Base-by-base conservation (phyloP, 2,797 vertebrate genomes). In the Sebastes vulpes region DNA sequence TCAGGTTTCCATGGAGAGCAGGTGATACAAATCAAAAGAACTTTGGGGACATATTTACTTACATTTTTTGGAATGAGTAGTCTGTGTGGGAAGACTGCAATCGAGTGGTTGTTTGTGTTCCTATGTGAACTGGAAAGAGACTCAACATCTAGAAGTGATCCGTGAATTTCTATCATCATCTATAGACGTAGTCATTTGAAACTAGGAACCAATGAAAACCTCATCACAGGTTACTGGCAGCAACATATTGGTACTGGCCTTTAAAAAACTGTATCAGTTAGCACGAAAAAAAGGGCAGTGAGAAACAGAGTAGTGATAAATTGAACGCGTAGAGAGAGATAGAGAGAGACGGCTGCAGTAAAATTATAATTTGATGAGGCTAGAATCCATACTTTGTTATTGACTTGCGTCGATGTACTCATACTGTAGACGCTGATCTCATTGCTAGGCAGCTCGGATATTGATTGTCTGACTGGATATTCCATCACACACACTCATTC, bases 391-490 rank as follows among this genome's bases (percentile, higher is more conserved):
- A 64, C 61, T 6, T 18, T 84, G 75, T 82, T 84, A 93, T 89
- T 77, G 92, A 90, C 82, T 68, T 77, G 80, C 82, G 89, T 86
- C 90, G 88, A 92, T 83, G 73, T 79, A 80, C 88, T 82, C 83
- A 81, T 46, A 18, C 42, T 46, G 42, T 79, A 81, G 89, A 91
- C 86, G 65, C 81, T 85, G 89, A 92, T 92, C 85, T 88, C 75
- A 91, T 90, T 80, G 84, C 88, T 74, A 75, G 79, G 80, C 72
- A 73, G 82, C 83, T 72, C n/a, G 6, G 83, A 76, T 89, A 94
- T 94, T 70, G 89, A 93, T 90, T 59, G 82, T 67, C 77, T 88
- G 87, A 87, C 81, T 86, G 88, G 75, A 92, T 92, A 90, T 86
- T 79, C 83, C 78, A 86, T 89, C 76, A 32, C 64, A 25, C 66